Conservation (phyloP, 2,888 invertebrate species). For the Heteromyza rotundicornis region DNA sequence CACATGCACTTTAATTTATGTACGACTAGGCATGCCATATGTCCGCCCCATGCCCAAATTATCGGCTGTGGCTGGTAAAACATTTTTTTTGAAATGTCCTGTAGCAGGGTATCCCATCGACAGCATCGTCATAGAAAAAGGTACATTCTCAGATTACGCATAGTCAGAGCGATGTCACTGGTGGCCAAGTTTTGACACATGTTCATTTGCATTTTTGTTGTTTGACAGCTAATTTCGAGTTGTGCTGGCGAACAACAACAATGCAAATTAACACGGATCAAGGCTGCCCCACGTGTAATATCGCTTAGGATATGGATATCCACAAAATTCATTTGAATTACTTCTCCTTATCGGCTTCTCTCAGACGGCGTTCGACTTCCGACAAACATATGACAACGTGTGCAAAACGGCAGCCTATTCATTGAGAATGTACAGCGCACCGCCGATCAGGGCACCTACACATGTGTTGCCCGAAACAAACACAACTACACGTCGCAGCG, state of each 20-base stretch:
- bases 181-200: background rate
- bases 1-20: too few species aligned
- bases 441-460: slow-evolving; percentile 88
- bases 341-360: too few species aligned
- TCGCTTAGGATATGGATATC: too few species aligned
- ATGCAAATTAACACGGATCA: background rate
- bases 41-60: slow-evolving; percentile 85
- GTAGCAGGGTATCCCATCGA: slow-evolving; percentile 90
- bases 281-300: background rate
- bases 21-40: slow-evolving; percentile 72
- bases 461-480: slow-evolving; percentile 84
- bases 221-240: background rate
- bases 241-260: too few species aligned
- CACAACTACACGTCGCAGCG: slow-evolving; percentile 79
- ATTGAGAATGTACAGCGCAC: slow-evolving; percentile 83
- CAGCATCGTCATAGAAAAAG: slow-evolving; percentile 85
- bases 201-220: background rate
- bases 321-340: too few species aligned
- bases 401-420: slow-evolving; percentile 82
- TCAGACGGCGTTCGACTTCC: slow-evolving; percentile 81
- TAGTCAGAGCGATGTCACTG: too few species aligned
- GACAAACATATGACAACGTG: slow-evolving; percentile 83
- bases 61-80: slow-evolving; percentile 82
- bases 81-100: slow-evolving; percentile 83
- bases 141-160: too few species aligned